A percentile compares a stretch with the other conserved stretches of the same genome.
Conservation (phyloP, 1,140 invertebrate species). For the Glomeris maerens region DNA sequence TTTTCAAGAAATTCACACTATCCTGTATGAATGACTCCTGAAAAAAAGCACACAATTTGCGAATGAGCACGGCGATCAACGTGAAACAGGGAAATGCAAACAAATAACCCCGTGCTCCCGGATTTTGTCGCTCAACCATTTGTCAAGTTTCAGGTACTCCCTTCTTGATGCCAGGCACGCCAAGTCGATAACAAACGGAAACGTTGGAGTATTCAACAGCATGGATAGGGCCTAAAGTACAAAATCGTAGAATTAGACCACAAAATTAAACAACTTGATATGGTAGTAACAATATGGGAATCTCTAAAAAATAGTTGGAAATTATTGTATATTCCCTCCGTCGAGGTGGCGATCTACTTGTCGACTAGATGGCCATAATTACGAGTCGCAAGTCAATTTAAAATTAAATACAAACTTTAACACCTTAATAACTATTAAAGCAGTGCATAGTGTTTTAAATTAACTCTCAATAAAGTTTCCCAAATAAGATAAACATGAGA, state of each 20-base stretch:
- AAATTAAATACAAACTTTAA: no score
- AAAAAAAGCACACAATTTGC: conserved; percentile 23
- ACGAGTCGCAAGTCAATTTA: no score
- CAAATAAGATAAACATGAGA: no score
- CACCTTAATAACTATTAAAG: no score
- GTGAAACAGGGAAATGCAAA: conserved; percentile 3
- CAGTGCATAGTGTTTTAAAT: no score
- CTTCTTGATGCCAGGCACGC: conserved; percentile 89
- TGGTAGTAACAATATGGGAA: background rate
- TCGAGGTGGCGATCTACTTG: no score
- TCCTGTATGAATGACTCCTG: conserved; percentile 24
- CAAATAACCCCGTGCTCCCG: conserved; percentile 62
- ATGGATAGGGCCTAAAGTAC: conserved; percentile 56
- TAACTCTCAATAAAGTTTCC: no score
- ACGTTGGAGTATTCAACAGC: conserved; percentile 81
- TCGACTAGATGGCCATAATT: no score
- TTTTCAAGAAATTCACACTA: conserved; percentile 40
- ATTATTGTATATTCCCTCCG: no score
- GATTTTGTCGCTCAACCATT: conserved; percentile 95
- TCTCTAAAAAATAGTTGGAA: background rate
- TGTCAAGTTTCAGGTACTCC: conserved; percentile 95
- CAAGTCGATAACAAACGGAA: conserved; percentile 92
- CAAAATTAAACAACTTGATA: background rate
- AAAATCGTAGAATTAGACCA: background rate
- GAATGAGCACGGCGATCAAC: background rate